Evolutionary conservation across 1,140 invertebrate genomes (phyloP).

Genomic region (Acromyrmex echinatior): DNA sequence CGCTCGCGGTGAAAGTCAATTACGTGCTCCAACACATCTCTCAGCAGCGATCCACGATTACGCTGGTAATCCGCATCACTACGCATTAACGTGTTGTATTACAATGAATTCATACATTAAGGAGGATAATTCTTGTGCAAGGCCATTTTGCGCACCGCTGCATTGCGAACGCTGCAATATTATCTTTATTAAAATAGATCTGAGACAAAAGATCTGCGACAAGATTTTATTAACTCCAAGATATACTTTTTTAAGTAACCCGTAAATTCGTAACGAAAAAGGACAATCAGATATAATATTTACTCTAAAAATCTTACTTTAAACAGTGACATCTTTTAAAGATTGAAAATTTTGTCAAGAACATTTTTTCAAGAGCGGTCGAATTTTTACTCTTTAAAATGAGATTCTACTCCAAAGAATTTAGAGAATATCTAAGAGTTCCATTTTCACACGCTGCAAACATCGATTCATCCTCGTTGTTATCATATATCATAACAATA

Average conservation of each 20-base stretch:
- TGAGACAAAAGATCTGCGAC: not conserved
- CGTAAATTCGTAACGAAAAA: not conserved
- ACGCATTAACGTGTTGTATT: constrained; percentile 17
- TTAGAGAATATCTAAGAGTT: too few relatives aligned
- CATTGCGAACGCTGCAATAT: not conserved
- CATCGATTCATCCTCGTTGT: too few relatives aligned
- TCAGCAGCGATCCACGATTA: not conserved
- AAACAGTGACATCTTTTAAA: too few relatives aligned
- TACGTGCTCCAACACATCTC: constrained; percentile 6
- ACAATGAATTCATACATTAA: constrained; percentile 18
- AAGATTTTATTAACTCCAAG: not conserved
- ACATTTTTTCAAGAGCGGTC: too few relatives aligned
- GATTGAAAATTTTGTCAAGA: too few relatives aligned
- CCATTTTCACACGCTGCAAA: too few relatives aligned
- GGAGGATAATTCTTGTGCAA: not conserved
- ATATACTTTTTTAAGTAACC: not conserved
- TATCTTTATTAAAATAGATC: not conserved
- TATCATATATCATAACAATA: too few relatives aligned
- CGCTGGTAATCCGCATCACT: constrained; percentile 28
- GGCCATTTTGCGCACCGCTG: not conserved
- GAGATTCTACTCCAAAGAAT: too few relatives aligned
- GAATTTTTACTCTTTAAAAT: too few relatives aligned
- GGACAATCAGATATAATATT: too few relatives aligned
- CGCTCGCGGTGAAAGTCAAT: constrained; percentile 43
- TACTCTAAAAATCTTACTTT: too few relatives aligned